Percentiles rank a stretch among this genome's conserved stretches.
Evolutionary conservation across 1,140 invertebrate genomes (phyloP).

Genomic region (Ruditapes philippinarum): DNA sequence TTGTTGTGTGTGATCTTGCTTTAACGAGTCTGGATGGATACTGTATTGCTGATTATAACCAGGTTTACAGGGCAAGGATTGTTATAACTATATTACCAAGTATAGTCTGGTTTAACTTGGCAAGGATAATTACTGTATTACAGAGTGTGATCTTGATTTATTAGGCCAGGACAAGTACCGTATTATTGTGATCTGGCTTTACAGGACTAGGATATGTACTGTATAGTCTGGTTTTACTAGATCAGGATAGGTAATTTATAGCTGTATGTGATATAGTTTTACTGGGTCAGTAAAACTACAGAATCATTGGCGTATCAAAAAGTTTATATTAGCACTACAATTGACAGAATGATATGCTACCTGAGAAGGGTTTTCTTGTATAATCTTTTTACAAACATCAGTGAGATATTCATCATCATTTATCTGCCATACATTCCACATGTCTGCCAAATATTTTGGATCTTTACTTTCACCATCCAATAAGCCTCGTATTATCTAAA

Average conservation of each 20-base stretch:
- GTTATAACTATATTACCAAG: background rate
- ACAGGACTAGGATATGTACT: background rate
- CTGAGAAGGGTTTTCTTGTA: slow-evolving; percentile 37
- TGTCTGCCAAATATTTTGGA: background rate
- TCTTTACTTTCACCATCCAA: background rate
- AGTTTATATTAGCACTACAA: too few relatives aligned
- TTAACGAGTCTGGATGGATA: background rate
- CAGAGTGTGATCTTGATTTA: too few relatives aligned
- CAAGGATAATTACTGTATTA: too few relatives aligned
- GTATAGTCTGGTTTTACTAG: background rate
- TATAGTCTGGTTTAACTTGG: too few relatives aligned
- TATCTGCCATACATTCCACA: slow-evolving; percentile 43
- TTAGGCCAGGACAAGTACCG: too few relatives aligned
- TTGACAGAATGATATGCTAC: background rate
- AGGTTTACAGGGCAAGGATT: background rate
- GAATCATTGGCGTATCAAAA: background rate
- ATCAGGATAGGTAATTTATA: background rate
- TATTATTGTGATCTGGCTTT: background rate
- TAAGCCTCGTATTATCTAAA: slow-evolving; percentile 30
- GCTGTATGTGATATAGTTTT: background rate
- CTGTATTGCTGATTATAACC: background rate
- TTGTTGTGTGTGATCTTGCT: too few relatives aligned
- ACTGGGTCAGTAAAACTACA: background rate
- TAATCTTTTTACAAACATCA: slow-evolving; percentile 22
- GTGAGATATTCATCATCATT: slow-evolving; percentile 56